phyloP scores from a whole-genome alignment of 2,888 invertebrate species.

The Chaetogeoica ovagalla region DNA sequence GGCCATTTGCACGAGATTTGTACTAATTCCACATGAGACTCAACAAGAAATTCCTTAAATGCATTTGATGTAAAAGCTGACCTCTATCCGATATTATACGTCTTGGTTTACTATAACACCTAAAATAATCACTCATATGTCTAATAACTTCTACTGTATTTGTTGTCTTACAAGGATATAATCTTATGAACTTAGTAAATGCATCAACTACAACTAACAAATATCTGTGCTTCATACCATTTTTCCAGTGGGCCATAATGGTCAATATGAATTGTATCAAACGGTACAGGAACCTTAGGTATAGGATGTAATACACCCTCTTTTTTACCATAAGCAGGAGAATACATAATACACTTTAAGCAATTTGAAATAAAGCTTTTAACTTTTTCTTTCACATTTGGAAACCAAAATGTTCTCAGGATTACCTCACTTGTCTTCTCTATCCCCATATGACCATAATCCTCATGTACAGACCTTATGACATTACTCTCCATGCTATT shows the following conservation, averaged over 20 bases:
- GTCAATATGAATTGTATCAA: slow-evolving; percentile 18
- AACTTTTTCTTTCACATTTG: slow-evolving; percentile 3
- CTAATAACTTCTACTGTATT: slow-evolving; percentile 26
- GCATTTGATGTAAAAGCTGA: slow-evolving; percentile 37
- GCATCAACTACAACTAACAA: slow-evolving; percentile 14
- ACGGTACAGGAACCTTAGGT: slow-evolving; percentile 2
- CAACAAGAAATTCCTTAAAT: slow-evolving; percentile 35
- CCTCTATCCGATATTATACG: slow-evolving; percentile 39
- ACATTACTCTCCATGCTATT: slow-evolving; percentile 9
- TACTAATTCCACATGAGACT: slow-evolving; percentile 16
- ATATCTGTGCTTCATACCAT: slow-evolving; percentile 8
- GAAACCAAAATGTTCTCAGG: slow-evolving; percentile 24
- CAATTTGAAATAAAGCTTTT: slow-evolving; percentile 23
- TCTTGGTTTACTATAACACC: slow-evolving; percentile 26
- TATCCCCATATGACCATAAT: slow-evolving; percentile 12
- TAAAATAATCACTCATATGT: slow-evolving; percentile 32
- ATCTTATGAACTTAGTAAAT: slow-evolving; percentile 9
- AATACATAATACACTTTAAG: slow-evolving; percentile 20
- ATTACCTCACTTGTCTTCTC: slow-evolving; percentile 14
- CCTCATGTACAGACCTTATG: slow-evolving; percentile 20
- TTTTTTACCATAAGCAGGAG: slow-evolving; percentile 24
- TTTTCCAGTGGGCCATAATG: slow-evolving; percentile 12
- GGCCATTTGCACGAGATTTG: slow-evolving; percentile 42
- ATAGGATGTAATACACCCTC: slow-evolving; percentile 19
- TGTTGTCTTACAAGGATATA: slow-evolving; percentile 16